Base-by-base conservation (phyloP, 2,113 vertebrate genomes). In the Grantiella picta region DNA sequence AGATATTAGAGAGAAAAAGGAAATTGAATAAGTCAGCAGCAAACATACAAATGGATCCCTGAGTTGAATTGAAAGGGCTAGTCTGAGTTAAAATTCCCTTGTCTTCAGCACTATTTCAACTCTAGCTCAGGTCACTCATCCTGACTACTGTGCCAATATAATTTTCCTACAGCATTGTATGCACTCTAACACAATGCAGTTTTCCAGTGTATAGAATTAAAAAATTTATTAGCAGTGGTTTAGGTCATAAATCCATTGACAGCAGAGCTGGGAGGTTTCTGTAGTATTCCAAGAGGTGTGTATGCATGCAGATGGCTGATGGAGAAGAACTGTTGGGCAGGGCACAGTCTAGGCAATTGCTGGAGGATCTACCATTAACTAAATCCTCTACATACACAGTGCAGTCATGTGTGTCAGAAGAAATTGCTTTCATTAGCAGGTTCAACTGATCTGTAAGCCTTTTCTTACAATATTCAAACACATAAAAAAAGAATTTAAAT, bases 341-440 rank as follows among this genome's bases (percentile, higher is more conserved):
- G 38, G 35, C 45, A 86, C 29, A 80, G 59, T 19, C 45, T 16
- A 82, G 29, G 42, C 47, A 76, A 70, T 15, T 77, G 61, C 52
- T 85, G 70, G 24, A 85, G 68, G 87, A 75, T 56, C 38, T 57
- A 54, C 63, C 60, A 47, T 76, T 88, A 96, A 77, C n/a, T 56
- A 64, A 82, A 76, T 64, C 45, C 13, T 38, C 31, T 56, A 50
- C 23, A 28, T 31, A 87, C 19, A 45, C 50, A 82, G 42, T 36
- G 66, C 50, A 85, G 36, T 54, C 5, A 2, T 50, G 49, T 85
- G 73, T 56, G 45, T 72, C 85, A 71, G 68, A 73, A 96, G 76
- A 88, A 92, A 93, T 53, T 56, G 28, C 60, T 88, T 95, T 96
- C 63, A 79, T 92, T 96, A 91, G 40, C 71, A 77, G 36, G n/a